Evolutionary conservation across 2,797 vertebrate species (phyloP).

Genomic region (Adrianichthys oophorus): DNA sequence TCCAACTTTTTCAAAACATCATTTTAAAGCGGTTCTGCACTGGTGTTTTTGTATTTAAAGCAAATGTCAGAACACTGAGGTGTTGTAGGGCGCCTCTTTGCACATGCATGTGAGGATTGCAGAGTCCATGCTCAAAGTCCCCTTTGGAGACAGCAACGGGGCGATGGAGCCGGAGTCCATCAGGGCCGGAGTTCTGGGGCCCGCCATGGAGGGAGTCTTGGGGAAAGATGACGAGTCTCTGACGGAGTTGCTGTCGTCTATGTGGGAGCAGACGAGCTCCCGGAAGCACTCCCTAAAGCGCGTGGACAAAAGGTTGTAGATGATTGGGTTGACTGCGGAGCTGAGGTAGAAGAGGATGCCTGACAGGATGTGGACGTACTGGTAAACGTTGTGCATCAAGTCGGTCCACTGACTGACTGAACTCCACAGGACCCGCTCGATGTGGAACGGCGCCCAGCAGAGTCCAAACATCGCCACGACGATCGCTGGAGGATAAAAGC

Average conservation of each 20-base stretch:
- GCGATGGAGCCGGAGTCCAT: conserved; percentile 33
- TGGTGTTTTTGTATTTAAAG: background rate
- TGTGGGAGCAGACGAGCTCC: conserved; percentile 71
- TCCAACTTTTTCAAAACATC: background rate
- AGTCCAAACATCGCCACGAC: conserved; percentile 81
- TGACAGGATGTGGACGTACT: conserved; percentile 81
- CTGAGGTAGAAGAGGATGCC: conserved; percentile 84
- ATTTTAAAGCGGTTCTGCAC: background rate
- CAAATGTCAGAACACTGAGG: conserved; percentile 51
- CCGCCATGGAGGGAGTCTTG: conserved; percentile 48
- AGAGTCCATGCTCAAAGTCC: conserved; percentile 39
- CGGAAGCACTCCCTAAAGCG: conserved; percentile 80
- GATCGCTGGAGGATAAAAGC: conserved; percentile 64
- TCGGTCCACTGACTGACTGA: conserved; percentile 83
- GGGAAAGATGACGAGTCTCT: conserved; percentile 67
- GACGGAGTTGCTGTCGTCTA: conserved; percentile 46
- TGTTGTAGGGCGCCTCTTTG: conserved; percentile 34
- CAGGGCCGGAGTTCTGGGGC: conserved; percentile 24
- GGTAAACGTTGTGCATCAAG: conserved; percentile 77
- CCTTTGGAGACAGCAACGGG: conserved; percentile 50
- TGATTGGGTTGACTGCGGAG: conserved; percentile 81
- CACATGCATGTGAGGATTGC: conserved; percentile 28
- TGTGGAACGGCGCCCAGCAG: conserved; percentile 85
- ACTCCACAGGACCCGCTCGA: conserved; percentile 82
- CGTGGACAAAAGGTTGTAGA: conserved; percentile 83